Base-by-base conservation (phyloP, 2,113 vertebrate genomes). In the Entelurus aequoreus region DNA sequence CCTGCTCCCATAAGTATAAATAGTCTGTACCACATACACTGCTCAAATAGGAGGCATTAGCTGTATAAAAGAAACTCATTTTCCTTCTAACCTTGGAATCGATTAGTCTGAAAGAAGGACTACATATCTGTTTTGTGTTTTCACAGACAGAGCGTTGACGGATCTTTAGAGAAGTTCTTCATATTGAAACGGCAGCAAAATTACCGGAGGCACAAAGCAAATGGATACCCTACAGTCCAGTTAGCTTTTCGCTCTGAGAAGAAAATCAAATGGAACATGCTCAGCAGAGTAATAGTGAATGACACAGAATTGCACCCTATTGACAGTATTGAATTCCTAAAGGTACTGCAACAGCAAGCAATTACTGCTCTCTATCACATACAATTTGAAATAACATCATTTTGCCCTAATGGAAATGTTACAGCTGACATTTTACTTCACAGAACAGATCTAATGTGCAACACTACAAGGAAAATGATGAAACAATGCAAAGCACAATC, bases 281-380 rank as follows among this genome's bases (percentile, higher is more conserved):
- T 77, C 72, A 62, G 54, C 36, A 54, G 50, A 65, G 70, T 76
- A 78, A 69, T 65, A 62, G 61, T 82, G 71, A 82, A 79, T 81
- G 77, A 74, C 74, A 84, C 55, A 63, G 51, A 72, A 78, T 61
- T 79, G 76, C 65, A 28, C 64, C 72, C 54, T 69, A 81, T 80
- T 71, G 75, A 82, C 78, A 80, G 69, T 77, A 81, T 76, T 82
- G 78, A 66, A 85, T 73, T 88, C 63, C 28, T 74, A 59, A 77
- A 80, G 68, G 72, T 71, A 71, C 50, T 38, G 64, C 54, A 44
- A 74, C 71, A 74, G 73, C 49, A 66, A 72, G 76, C 74, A 78
- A 80, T 82, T 78, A 74, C 66, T 69, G 74, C 62, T 70, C 71
- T 69, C 79, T 47, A 84, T 82, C 77, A 69, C 50, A 71, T 69